Evolutionary conservation across 37 sponge, comb jelly and placozoan genomes (phyloP).

Genomic region (Chondrilla cf. caribensis): DNA sequence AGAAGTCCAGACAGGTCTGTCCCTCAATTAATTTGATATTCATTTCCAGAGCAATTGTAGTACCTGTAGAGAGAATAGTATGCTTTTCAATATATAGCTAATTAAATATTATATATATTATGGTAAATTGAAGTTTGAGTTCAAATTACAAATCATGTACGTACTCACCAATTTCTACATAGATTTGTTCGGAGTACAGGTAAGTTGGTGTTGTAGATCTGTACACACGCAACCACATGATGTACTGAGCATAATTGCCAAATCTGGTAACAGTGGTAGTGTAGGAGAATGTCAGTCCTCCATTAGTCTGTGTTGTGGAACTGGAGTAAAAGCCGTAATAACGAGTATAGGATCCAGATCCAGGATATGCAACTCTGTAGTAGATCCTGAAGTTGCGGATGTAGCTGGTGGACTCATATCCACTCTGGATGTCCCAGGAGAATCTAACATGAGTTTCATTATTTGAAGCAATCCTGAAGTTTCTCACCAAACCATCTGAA

Average conservation of each 20-base stretch:
- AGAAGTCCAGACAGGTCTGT: not conserved
- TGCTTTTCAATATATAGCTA: too few relatives aligned
- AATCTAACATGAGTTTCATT: not conserved
- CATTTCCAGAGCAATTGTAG: not conserved
- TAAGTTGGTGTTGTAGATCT: not conserved
- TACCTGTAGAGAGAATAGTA: too few relatives aligned
- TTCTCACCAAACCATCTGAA: not conserved
- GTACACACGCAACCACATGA: slow-evolving; percentile 4
- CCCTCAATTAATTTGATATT: not conserved
- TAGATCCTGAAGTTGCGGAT: not conserved
- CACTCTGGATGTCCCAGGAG: slow-evolving; percentile 12
- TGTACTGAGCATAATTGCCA: not conserved
- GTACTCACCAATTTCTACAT: slow-evolving; percentile 7
- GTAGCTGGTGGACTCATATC: not conserved
- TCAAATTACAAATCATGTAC: too few relatives aligned
- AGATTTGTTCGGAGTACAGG: not conserved
- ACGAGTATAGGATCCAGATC: not conserved
- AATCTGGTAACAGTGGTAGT: not conserved
- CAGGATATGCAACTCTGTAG: not conserved
- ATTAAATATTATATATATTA: too few relatives aligned
- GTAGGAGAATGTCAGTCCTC: not conserved
- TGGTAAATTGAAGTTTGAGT: too few relatives aligned
- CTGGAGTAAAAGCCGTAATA: not conserved
- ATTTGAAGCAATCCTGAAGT: not conserved
- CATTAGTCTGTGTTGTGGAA: not conserved